A percentile compares a stretch with the other conserved stretches of the same genome.
Evolutionary conservation across 2,797 vertebrate species (phyloP).

Genomic region (Sarcophilus harrisii): DNA sequence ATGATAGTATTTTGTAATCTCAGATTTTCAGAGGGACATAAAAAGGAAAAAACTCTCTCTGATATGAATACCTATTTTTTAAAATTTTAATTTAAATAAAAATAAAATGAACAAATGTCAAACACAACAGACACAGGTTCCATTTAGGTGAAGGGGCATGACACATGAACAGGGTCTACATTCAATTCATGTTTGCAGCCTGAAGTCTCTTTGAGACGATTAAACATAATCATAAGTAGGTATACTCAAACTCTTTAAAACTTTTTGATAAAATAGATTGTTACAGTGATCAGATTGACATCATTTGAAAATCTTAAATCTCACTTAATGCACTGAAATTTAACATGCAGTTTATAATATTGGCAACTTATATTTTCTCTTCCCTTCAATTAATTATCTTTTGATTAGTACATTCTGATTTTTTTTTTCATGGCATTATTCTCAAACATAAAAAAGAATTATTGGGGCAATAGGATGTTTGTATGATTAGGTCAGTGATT

Average conservation of each 20-base stretch:
- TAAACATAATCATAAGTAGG: constrained; percentile 75
- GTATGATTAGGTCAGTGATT: neutral
- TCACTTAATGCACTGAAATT: constrained; percentile 41
- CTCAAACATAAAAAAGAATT: neutral
- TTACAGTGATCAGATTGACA: constrained; percentile 65
- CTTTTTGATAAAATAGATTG: constrained; percentile 68
- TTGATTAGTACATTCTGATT: neutral
- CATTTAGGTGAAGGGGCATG: constrained; percentile 86
- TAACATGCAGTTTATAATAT: constrained; percentile 42
- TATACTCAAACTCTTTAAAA: constrained; percentile 40
- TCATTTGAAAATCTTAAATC: constrained; percentile 56
- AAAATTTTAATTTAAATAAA: constrained; percentile 80
- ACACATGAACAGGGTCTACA: constrained; percentile 79
- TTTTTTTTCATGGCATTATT: neutral
- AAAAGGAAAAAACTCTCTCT: constrained; percentile 73
- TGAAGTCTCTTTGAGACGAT: constrained; percentile 79
- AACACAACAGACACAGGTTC: constrained; percentile 86
- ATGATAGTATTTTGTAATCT: constrained; percentile 75
- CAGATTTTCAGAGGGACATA: constrained; percentile 74
- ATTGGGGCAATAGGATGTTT: neutral
- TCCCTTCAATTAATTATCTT: neutral
- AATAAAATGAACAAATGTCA: constrained; percentile 81
- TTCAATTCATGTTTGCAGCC: constrained; percentile 84
- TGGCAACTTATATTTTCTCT: constrained; percentile 38
- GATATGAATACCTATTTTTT: constrained; percentile 75